A percentile compares a stretch with the other conserved stretches of the same genome.
Conservation (phyloP, 2,113 vertebrate species). For the Chloropsis hardwickii region DNA sequence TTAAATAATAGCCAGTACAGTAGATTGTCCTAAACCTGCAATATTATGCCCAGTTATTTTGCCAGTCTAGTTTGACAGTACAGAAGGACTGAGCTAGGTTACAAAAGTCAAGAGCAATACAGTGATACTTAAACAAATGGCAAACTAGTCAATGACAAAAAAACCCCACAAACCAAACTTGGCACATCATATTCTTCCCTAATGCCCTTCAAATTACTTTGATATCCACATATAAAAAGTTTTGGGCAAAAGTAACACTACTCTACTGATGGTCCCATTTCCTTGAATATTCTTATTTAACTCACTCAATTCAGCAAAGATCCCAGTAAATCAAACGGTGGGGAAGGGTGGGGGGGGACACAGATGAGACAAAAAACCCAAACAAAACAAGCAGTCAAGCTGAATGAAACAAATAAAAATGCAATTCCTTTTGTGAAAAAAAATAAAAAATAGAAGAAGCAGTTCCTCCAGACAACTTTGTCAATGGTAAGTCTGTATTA, state of each 20-base stretch:
- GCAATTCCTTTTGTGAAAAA: not conserved
- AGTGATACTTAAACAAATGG: not conserved
- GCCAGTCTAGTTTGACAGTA: not conserved
- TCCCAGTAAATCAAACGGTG: not conserved
- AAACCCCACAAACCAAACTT: not conserved
- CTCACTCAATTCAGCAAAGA: not conserved
- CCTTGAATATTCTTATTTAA: not conserved
- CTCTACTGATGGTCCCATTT: not conserved
- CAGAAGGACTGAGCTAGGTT: not conserved
- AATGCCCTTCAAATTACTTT: not conserved
- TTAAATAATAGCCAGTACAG: not conserved
- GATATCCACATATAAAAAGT: not conserved
- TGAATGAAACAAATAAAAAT: not conserved
- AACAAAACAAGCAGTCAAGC: not conserved
- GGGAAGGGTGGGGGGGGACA: fast-evolving
- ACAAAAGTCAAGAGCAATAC: not conserved
- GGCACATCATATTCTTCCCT: not conserved
- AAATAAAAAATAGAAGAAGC: not conserved
- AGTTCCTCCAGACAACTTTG: not conserved
- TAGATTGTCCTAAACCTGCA: not conserved
- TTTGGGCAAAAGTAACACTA: not conserved
- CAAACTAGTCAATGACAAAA: not conserved
- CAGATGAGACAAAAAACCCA: not conserved
- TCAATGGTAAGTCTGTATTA: not conserved
- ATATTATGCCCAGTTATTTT: not conserved